A percentile compares a stretch with the other conserved stretches of the same genome.
Evolutionary conservation across 2,888 invertebrate genomes (phyloP).

Genomic region (Chrysodeixis includens): DNA sequence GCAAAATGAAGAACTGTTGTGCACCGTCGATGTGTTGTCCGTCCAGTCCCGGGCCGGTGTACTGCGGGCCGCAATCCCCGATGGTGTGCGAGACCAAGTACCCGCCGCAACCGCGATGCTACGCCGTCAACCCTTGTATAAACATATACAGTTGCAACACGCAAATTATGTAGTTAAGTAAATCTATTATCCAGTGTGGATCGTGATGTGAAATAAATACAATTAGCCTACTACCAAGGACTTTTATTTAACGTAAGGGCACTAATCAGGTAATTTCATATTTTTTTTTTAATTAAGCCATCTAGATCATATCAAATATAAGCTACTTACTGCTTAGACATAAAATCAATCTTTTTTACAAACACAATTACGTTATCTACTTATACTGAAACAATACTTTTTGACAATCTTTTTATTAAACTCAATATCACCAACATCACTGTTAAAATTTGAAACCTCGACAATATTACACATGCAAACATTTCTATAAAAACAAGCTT

Average conservation of each 20-base stretch:
- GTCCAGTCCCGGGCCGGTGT: slow-evolving; percentile 12
- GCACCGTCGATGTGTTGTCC: slow-evolving; percentile 21
- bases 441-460: slow-evolving; percentile 14
- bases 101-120: slow-evolving; percentile 66
- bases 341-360: too few species aligned
- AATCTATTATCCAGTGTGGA: slow-evolving; percentile 33
- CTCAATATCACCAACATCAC: slow-evolving; percentile 43
- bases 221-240: slow-evolving; percentile 16
- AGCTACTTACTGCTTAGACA: neutral
- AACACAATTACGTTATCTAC: too few species aligned
- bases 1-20: slow-evolving; percentile 53
- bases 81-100: slow-evolving; percentile 64
- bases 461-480: slow-evolving; percentile 32
- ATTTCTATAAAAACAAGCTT: neutral
- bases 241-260: slow-evolving; percentile 21
- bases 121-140: slow-evolving; percentile 79
- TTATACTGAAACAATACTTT: neutral
- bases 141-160: slow-evolving; percentile 85
- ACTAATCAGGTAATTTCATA: neutral
- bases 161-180: slow-evolving; percentile 77
- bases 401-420: slow-evolving; percentile 22
- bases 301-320: slow-evolving; percentile 2
- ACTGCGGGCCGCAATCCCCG: slow-evolving; percentile 54
- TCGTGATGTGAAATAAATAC: slow-evolving; percentile 46
- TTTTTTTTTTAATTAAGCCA: neutral